Evolutionary conservation across 2,797 vertebrate genomes (phyloP).

Genomic region (Parauchenoglanis punctatus): DNA sequence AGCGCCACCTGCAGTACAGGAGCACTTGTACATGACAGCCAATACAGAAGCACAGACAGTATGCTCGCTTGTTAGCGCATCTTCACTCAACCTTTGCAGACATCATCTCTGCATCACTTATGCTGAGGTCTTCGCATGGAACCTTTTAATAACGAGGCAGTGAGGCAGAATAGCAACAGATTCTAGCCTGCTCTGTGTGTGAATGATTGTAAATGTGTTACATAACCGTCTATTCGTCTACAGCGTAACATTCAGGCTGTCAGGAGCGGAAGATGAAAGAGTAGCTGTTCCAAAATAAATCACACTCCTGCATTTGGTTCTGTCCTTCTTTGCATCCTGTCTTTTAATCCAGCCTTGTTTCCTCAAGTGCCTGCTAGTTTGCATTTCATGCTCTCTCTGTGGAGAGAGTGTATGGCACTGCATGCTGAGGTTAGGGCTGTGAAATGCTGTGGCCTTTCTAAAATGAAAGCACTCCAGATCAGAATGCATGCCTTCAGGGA

Average conservation of each 20-base stretch:
- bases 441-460: constrained; percentile 29
- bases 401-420: neutral
- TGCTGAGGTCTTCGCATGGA: neutral
- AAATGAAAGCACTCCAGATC: constrained; percentile 35
- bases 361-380: constrained; percentile 4
- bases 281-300: constrained; percentile 8
- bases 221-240: constrained; percentile 21
- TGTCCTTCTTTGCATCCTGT: constrained; percentile 1
- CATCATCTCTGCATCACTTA: neutral
- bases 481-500: constrained; percentile 27
- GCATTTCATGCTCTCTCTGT: constrained; percentile 3
- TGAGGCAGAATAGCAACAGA: constrained; percentile 17
- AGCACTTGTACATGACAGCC: neutral
- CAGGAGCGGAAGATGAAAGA: constrained; percentile 8
- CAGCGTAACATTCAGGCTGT: constrained; percentile 23
- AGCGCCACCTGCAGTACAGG: neutral
- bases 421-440: neutral
- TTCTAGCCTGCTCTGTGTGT: constrained; percentile 22
- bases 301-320: neutral
- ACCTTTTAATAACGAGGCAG: constrained; percentile 1
- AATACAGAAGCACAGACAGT: neutral
- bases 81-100: neutral
- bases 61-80: neutral
- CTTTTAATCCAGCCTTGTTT: constrained; percentile 22
- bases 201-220: constrained; percentile 45